Conservation (phyloP, 2,113 vertebrate species). For the Tiliqua scincoides region DNA sequence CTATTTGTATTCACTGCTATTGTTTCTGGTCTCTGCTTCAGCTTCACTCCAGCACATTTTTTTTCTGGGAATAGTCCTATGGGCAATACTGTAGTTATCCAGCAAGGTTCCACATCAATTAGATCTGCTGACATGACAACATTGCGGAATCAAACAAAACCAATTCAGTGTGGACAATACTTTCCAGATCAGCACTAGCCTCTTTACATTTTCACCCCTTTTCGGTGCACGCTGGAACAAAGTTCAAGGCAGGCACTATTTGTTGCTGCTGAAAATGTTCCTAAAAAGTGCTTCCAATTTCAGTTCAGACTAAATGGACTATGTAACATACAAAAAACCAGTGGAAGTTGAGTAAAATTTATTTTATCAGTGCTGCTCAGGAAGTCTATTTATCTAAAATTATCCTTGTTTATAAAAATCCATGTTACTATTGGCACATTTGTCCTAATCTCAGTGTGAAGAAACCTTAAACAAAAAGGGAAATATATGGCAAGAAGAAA, state of each 20-base stretch:
- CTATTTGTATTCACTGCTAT: neutral
- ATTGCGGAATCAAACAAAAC: neutral
- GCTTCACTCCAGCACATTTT: neutral
- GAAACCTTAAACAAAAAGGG: neutral
- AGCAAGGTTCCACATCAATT: neutral
- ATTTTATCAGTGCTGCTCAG: slow-evolving; percentile 58
- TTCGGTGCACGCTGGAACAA: neutral
- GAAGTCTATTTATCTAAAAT: slow-evolving; percentile 52
- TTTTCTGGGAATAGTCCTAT: neutral
- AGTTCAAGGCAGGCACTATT: neutral
- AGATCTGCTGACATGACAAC: neutral
- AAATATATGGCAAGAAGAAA: slow-evolving; percentile 1
- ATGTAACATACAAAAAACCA: slow-evolving; percentile 25
- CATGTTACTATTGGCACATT: slow-evolving; percentile 57
- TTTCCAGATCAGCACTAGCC: too few species aligned
- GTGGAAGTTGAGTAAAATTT: slow-evolving; percentile 58
- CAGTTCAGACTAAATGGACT: slow-evolving; percentile 5
- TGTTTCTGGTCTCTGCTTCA: neutral
- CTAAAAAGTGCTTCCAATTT: neutral
- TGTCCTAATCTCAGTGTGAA: slow-evolving; percentile 34
- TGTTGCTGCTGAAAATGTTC: neutral
- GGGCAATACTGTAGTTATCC: too few species aligned
- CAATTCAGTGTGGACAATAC: neutral
- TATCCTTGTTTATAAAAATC: slow-evolving; percentile 36
- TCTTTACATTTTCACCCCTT: neutral